phyloP scores from a whole-genome alignment of 1,140 invertebrate genomes.

The Pogonomyrmex californicus region DNA sequence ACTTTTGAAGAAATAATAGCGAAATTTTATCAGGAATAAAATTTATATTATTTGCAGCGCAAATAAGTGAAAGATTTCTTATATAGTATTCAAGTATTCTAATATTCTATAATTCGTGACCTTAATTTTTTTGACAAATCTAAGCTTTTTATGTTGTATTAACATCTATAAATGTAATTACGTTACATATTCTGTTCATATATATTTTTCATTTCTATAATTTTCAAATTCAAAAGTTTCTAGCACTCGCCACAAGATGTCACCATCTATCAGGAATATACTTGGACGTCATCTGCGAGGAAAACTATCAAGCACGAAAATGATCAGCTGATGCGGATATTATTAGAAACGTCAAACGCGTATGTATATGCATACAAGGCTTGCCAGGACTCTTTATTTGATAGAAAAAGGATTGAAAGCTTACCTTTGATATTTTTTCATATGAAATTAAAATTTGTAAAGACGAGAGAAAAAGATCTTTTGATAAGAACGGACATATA shows the following conservation, averaged over 20 bases:
- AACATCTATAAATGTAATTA: neutral
- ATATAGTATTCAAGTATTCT: too few species aligned
- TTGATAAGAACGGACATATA: neutral
- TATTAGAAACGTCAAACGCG: neutral
- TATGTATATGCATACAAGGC: neutral
- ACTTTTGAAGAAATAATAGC: neutral
- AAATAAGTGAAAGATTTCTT: too few species aligned
- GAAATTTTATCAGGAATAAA: neutral
- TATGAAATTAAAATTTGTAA: neutral
- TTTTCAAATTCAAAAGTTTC: neutral
- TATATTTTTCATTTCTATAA: neutral
- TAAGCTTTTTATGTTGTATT: neutral
- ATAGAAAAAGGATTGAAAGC: neutral
- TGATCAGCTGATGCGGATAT: neutral
- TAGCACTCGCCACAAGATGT: neutral
- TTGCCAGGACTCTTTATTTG: neutral
- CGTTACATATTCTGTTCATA: neutral
- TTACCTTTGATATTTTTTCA: neutral
- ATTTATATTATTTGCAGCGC: neutral
- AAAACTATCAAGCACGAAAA: neutral
- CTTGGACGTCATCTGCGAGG: neutral
- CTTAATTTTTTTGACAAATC: neutral
- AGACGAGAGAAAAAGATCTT: neutral
- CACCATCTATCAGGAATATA: neutral
- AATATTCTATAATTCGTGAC: neutral